Evolutionary conservation across 1,140 invertebrate species (phyloP), one percentile per base, ranked within the genome.

Genomic region (Phortica variegata): DNA sequence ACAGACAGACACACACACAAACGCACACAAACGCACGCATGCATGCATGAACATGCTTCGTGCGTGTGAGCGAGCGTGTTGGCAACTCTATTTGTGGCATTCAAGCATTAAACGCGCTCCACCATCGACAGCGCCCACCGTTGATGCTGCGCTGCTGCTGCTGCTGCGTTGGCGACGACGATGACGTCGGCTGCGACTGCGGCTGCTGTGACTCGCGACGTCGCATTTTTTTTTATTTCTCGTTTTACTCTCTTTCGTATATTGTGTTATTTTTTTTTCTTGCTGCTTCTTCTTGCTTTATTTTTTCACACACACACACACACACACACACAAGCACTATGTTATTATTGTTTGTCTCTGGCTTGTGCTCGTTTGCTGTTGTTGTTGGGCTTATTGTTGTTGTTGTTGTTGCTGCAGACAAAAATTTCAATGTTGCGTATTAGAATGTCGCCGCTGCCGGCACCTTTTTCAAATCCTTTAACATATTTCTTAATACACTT

Each of bases 1-100:
- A 6, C 23, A 26, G 5, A 26, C 23, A 6, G 5, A 5, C 23
- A 26, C 23, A 6, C 23, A 5, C 23, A 26, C 23, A 6, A 5
- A 26, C 23, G 10, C 23, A 26, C 23, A 26, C 23, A 26, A 26
- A 26, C 23, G n/a, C n/a, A n/a, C n/a, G n/a, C n/a, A n/a, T n/a
- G n/a, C n/a, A 62, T 68, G 59, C 56, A 56, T 53, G 50, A 60
- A 49, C 59, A 66, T 50, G 62, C 48, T 52, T 54, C 55, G 59
- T 58, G 52, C 53, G 61, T 61, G 58, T 56, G 49, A 54, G 29
- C 8, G 20, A 16, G 19, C 13, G 39, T 16, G 13, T 43, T 43
- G 5, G 40, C 40, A 16, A 29, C 7, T 8, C 7, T 21, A 9
- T 43, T 43, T 43, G 40, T 43, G 29, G 40, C 40, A 31, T 43